phyloP scores from a whole-genome alignment of 2,888 invertebrate genomes.

The Aporophyla nigra region DNA sequence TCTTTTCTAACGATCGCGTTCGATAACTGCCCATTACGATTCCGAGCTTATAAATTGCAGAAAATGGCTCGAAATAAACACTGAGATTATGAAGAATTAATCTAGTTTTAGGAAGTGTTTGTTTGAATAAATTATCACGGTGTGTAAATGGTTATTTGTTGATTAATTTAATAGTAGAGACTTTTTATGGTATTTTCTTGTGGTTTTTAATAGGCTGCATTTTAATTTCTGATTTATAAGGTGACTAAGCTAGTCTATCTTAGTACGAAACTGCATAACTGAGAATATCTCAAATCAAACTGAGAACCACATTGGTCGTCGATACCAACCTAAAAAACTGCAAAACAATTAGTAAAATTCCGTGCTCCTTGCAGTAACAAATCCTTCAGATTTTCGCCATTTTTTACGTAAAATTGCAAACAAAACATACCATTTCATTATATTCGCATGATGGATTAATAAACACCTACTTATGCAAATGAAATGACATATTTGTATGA shows the following conservation, averaged over 20 bases:
- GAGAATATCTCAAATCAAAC: not conserved
- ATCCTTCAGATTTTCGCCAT: not conserved
- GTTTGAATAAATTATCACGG: slow-evolving; percentile 23
- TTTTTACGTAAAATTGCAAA: not conserved
- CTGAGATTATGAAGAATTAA: slow-evolving; percentile 35
- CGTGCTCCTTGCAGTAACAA: not conserved
- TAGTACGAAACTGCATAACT: not conserved
- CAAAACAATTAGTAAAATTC: not conserved
- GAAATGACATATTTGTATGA: slow-evolving; percentile 29
- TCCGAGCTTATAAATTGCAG: slow-evolving; percentile 48
- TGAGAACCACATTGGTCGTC: not conserved
- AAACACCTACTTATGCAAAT: slow-evolving; percentile 23
- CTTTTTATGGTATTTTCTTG: not conserved
- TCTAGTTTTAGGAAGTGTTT: slow-evolving; percentile 31
- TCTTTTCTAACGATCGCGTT: slow-evolving; percentile 46
- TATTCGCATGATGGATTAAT: not conserved
- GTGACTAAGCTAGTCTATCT: not conserved
- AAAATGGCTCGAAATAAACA: slow-evolving; percentile 49
- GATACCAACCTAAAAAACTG: not conserved
- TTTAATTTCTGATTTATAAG: not conserved
- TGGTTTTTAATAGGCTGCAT: not conserved
- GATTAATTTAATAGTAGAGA: not conserved
- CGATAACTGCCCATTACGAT: slow-evolving; percentile 58
- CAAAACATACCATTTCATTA: not conserved
- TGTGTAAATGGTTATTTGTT: slow-evolving; percentile 3